These are phyloP conservation scores for Lasioglossum oenotherae DNA, from an alignment of 2,888 invertebrate genomes.

Conservation along the genomic window DNA sequence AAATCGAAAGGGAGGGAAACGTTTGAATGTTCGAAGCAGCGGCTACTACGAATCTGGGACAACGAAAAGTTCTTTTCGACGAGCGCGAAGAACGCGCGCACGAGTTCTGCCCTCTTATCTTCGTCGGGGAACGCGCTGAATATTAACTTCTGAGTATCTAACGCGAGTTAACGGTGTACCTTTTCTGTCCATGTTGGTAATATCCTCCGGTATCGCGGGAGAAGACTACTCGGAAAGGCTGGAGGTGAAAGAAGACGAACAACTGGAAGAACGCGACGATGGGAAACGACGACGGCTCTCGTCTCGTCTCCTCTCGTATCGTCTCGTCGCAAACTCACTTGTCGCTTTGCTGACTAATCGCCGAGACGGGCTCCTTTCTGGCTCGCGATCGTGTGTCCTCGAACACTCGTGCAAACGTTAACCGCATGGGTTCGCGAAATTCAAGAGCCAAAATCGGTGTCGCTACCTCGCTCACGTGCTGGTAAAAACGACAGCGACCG, in stretches of 20 bases:
- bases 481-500: background rate
- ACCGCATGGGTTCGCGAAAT: slow-evolving; percentile 39
- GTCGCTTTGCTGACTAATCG: slow-evolving; percentile 65
- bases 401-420: slow-evolving; percentile 7
- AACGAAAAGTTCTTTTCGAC: background rate
- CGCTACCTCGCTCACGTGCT: background rate
- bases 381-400: slow-evolving; percentile 40
- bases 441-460: slow-evolving; percentile 14
- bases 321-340: slow-evolving; percentile 49
- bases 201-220: slow-evolving; percentile 37
- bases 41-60: background rate
- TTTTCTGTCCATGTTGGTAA: slow-evolving; percentile 67
- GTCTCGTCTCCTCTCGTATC: background rate
- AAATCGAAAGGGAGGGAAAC: background rate
- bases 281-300: slow-evolving; percentile 44
- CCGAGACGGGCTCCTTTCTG: slow-evolving; percentile 26
- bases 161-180: slow-evolving; percentile 74
- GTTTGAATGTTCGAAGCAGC: background rate
- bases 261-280: slow-evolving; percentile 51
- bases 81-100: background rate
- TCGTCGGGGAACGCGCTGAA: slow-evolving; percentile 76
- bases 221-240: slow-evolving; percentile 44
- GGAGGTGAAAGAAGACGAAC: slow-evolving; percentile 41
- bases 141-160: slow-evolving; percentile 78
- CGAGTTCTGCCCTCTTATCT: slow-evolving; percentile 62